Evolutionary conservation across 2,888 invertebrate species (phyloP), one percentile per base, ranked within the genome.

Genomic region (Monoplex corrugatus): DNA sequence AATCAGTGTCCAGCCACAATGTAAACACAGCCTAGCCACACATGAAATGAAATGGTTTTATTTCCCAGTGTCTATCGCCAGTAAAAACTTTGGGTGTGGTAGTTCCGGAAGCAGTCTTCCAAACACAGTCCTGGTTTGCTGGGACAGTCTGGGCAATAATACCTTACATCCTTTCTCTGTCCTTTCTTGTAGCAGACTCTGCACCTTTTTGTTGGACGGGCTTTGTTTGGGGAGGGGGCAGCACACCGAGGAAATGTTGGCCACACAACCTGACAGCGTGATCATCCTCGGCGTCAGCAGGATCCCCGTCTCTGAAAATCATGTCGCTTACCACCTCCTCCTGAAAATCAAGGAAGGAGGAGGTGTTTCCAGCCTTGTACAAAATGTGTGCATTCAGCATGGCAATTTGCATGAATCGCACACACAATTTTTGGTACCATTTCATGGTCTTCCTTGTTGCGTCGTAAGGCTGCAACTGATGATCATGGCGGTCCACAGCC

Each of bases 361-460:
- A 16, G 23, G 6, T 68, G 38, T 40, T 19, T 2, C 86, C 86
- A 3, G 68, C 38, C n/a, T 44, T 45, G n/a, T 44, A 44, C 19
- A 85, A 3, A 10, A 85, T 87, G 78, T 87, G 80, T 35, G 87
- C 87, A 78, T 50, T 68, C 38, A 50, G 63, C 63, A 63, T 40
- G 57, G 57, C 50, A 35, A 57, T 86, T 23, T 57, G 80, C 8
- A 88, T 28, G 28, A 88, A 83, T 5, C 80, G 50, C 57, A 83
- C 57, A 63, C 57, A 45, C 23, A 83, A 28, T 32, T 80, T 88
- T 68, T 88, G 82, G 83, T 88, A 88, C 88, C 88, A 83, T 40
- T 82, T 88, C 57, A 82, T 19, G n/a, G 83, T 82, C 38, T 88
- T 88, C 28, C 88, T 32, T 57, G 83, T 82, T 13, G 83, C 88